Base-by-base conservation (phyloP, 2,797 vertebrate genomes). In the Astyanax mexicanus region DNA sequence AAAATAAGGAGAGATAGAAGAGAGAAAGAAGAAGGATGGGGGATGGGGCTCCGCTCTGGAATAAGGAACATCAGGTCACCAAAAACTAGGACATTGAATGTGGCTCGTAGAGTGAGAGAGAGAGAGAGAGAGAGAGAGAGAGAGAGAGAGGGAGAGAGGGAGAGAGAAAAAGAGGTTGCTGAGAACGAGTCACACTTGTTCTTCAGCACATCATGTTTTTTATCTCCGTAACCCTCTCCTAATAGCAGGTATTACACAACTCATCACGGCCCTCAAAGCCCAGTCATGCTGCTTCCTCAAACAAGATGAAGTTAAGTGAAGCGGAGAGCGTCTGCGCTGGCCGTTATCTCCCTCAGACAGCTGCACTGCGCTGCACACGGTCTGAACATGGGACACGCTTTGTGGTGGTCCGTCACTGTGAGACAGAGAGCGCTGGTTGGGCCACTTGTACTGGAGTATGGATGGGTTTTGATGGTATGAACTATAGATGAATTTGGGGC, bases 211-310 rank as follows among this genome's bases (percentile, higher is more conserved):
- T 45, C 25, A 27, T 47, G 8, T 42, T 23, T 52, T 69, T 69
- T 23, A 61, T 49, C 65, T 55, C 47, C 27, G 49, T 60, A 69
- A 52, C 37, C 1, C 44, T 62, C n/a, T 69, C 27, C 12, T 69
- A 69, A 62, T 61, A 69, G 55, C 42, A 69, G 21, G 44, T 61
- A 75, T 69, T 62, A 35, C 23, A 35, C 23, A 44, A 42, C 37
- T 51, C 64, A 69, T 25, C 65, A 61, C 12, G 1, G 17, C 15
- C 6, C 23, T 45, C 64, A 10, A 49, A 66, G 42, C 15, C 25
- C 40, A 27, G 19, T 37, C 38, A 19, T 13, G 38, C 19, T 42
- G 10, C 38, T 42, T 38, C 19, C 38, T 25, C 42, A 23, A 13
- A 38, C 21, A 68, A 10, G 9, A 38, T 64, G 35, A 25, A n/a